Conservation (phyloP, 2,888 invertebrate genomes). For the Pemphredon lugubris region DNA sequence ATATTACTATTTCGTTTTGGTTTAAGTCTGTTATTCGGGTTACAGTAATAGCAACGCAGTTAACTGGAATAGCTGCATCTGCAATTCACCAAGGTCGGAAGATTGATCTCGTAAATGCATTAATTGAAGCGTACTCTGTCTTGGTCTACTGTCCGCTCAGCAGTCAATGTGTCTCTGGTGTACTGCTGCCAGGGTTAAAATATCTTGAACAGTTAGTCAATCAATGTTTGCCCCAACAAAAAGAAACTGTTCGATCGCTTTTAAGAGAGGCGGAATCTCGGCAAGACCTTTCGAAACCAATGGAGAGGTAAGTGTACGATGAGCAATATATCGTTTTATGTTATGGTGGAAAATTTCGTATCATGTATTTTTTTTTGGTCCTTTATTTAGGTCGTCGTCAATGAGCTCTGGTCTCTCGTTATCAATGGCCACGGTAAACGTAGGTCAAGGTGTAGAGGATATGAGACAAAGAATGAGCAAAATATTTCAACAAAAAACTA, state of each 20-base stretch:
- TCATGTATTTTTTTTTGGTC: not conserved
- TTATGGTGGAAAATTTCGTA: not conserved
- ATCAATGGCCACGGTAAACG: constrained; percentile 78
- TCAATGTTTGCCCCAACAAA: constrained; percentile 81
- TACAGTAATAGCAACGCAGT: constrained; percentile 85
- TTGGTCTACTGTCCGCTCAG: constrained; percentile 83
- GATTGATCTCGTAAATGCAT: constrained; percentile 83
- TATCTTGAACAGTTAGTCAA: constrained; percentile 82
- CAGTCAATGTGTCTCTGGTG: constrained; percentile 81
- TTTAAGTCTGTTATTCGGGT: constrained; percentile 49
- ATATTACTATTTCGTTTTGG: not conserved
- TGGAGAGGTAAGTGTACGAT: constrained; percentile 74
- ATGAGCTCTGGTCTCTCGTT: constrained; percentile 76
- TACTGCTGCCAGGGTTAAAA: constrained; percentile 82
- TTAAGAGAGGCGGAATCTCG: constrained; percentile 83
- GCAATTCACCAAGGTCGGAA: constrained; percentile 84
- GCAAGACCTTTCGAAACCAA: constrained; percentile 75
- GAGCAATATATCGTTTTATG: too few species aligned
- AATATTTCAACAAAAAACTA: constrained; percentile 82
- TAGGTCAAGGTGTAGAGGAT: constrained; percentile 84
- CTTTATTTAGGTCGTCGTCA: constrained; percentile 70
- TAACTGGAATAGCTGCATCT: constrained; percentile 83
- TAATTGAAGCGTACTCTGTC: constrained; percentile 86
- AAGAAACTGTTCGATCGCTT: constrained; percentile 82
- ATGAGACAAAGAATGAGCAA: constrained; percentile 84